Evolutionary conservation across 2,888 invertebrate species (phyloP), one percentile per base, ranked within the genome.

Genomic region (Limenitis camilla): DNA sequence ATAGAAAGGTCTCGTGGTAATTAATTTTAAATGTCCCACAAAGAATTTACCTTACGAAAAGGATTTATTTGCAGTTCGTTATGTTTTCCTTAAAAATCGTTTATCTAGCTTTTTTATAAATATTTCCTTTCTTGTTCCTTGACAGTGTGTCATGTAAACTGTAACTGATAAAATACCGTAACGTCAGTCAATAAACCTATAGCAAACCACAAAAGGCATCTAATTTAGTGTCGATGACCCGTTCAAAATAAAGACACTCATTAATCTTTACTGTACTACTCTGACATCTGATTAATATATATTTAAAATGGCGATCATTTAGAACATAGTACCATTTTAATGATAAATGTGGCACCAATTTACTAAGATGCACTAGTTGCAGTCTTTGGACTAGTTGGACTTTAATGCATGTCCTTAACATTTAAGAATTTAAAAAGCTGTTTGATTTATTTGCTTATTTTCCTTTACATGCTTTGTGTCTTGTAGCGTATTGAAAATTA

Each of bases 151-250:
- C 10, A n/a, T 36, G 38, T 39, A 39, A 40, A 43, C 40, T 29
- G 47, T 52, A 52, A 45, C 49, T 40, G 43, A 40, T 43, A 49
- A 44, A 53, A 54, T 56, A 60, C 52, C 54, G 58, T 58, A 54
- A 50, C 45, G 40, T 41, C 27, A 50, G 46, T 56, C 47, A 47
- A 43, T 36, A 53, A 42, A 40, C 49, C 50, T 47, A 43, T 49
- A 44, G 45, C 32, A 40, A 49, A 52, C 47, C 38, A 48, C 55
- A 56, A 54, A 59, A 56, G 50, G 35, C 48, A 44, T 39, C 41
- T 39, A 48, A 55, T 52, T 52, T 43, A n/a, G 46, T 62, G 72
- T 69, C 67, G 64, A 61, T 68, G 69, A 74, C 66, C 74, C 66
- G 62, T 63, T 47, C 40, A 54, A 59, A 59, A 60, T 64, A 61